phyloP scores from a whole-genome alignment of 2,888 invertebrate species.

The Lampropteryx suffumata region DNA sequence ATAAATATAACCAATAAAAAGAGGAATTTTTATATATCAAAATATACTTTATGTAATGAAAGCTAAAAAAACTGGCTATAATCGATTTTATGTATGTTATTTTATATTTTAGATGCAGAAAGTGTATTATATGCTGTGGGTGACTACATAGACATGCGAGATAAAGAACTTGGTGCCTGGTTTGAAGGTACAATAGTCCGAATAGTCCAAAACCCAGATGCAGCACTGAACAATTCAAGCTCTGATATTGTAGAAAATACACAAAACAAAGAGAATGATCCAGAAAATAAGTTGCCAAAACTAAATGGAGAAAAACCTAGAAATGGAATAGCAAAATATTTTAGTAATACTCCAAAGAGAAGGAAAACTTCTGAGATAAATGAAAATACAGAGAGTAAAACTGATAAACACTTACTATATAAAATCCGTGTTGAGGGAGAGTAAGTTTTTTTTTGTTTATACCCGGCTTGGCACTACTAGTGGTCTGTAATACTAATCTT shows the following conservation, averaged over 20 bases:
- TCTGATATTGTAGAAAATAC: conserved; percentile 10
- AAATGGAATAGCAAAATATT: conserved; percentile 57
- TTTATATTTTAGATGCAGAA: conserved; percentile 54
- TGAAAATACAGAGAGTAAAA: conserved; percentile 26
- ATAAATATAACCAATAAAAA: too few species aligned
- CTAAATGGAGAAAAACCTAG: conserved; percentile 41
- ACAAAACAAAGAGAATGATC: conserved; percentile 47
- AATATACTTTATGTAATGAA: too few species aligned
- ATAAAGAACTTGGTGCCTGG: conserved; percentile 87
- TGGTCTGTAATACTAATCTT: too few species aligned
- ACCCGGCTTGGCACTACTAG: too few species aligned
- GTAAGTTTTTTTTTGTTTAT: conserved; percentile 46
- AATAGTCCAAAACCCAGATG: conserved; percentile 69
- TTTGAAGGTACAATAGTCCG: conserved; percentile 85
- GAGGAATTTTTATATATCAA: too few species aligned
- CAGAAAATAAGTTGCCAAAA: conserved; percentile 52
- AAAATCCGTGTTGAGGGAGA: conserved; percentile 64
- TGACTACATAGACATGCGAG: conserved; percentile 86
- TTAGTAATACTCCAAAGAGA: conserved; percentile 47
- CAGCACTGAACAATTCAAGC: conserved; percentile 2
- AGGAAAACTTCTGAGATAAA: conserved; percentile 39
- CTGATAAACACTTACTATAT: conserved; percentile 68
- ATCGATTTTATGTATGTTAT: not conserved
- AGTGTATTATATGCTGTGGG: conserved; percentile 81
- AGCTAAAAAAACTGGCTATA: too few species aligned